Conservation (phyloP, 2,888 invertebrate species). For the Drosophila austrosaltans region DNA sequence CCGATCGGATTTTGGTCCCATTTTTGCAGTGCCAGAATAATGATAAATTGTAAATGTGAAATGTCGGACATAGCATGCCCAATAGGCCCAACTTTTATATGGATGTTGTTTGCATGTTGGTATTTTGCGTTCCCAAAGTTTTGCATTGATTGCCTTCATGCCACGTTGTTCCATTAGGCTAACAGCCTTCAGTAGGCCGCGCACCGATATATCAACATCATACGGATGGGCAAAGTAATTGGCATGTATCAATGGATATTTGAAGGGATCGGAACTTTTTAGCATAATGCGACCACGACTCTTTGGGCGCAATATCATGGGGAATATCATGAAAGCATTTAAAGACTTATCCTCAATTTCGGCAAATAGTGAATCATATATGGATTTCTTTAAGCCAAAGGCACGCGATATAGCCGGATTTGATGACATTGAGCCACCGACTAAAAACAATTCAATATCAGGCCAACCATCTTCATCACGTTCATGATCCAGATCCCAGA, state of each 20-base stretch:
- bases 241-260: slow-evolving; percentile 87
- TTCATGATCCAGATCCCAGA: slow-evolving; percentile 86
- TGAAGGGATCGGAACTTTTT: slow-evolving; percentile 86
- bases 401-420: slow-evolving; percentile 82
- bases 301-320: slow-evolving; percentile 88
- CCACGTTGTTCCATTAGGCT: slow-evolving; percentile 84
- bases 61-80: slow-evolving; percentile 87
- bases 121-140: slow-evolving; percentile 85
- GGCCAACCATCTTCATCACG: slow-evolving; percentile 85
- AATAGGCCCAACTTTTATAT: slow-evolving; percentile 86
- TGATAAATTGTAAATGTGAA: slow-evolving; percentile 87
- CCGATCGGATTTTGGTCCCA: slow-evolving; percentile 86
- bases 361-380: slow-evolving; percentile 84
- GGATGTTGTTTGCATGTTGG: slow-evolving; percentile 85
- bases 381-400: slow-evolving; percentile 84
- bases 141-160: slow-evolving; percentile 85
- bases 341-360: slow-evolving; percentile 78
- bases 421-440: slow-evolving; percentile 85
- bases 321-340: slow-evolving; percentile 86
- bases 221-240: slow-evolving; percentile 88
- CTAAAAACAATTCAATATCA: slow-evolving; percentile 88
- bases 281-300: slow-evolving; percentile 88
- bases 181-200: slow-evolving; percentile 85
- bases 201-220: slow-evolving; percentile 87
- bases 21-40: slow-evolving; percentile 87